Evolutionary conservation across 2,888 invertebrate species (phyloP), one percentile per base, ranked within the genome.

Genomic region (Molanna angustata): DNA sequence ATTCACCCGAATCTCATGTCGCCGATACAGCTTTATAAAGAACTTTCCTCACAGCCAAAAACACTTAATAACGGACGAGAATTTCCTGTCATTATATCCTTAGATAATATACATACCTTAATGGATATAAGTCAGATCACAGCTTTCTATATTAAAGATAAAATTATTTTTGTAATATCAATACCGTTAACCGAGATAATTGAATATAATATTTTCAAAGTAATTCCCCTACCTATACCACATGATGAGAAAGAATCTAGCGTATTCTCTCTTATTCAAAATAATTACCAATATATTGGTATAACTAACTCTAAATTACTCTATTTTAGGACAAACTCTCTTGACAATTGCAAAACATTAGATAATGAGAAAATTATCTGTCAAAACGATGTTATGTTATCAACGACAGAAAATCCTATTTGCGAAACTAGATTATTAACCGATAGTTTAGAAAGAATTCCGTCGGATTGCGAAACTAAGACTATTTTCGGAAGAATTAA

Each of bases 1-100:
- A 16, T 60, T 33, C 60, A 61, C 40, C 60, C 60, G 13, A 46
- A 17, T 4, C 27, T 61, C 4, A 57, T 60, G 11, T 46, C 49
- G 31, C 61, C 59, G 7, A 44, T 31, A 1, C 49, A 52, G 33
- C 32, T 54, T 13, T 27, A 51, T n/a, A 41, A 48, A 3, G 58
- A 58, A 53, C 39, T 61, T 7, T 17, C 16, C 11, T 2, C 1
- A 2, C 13, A 31, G 16, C 2, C 31, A 9, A 14, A 22, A 17
- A 27, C 22, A 6, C 9, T 43, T 6, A n/a, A 22, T 2, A 19
- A 43, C 6, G 31, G 27, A 27, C 17, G 31, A 27, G 14, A 22
- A 27, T 27, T 27, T 3, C 3, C 16, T 1, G n/a, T 31, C 16
- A 22, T 17, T 4, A n/a, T 13, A 1, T 27, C 14, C 11, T 16